Conservation (phyloP, 2,113 vertebrate genomes). For the Cyrtonyx montezumae region DNA sequence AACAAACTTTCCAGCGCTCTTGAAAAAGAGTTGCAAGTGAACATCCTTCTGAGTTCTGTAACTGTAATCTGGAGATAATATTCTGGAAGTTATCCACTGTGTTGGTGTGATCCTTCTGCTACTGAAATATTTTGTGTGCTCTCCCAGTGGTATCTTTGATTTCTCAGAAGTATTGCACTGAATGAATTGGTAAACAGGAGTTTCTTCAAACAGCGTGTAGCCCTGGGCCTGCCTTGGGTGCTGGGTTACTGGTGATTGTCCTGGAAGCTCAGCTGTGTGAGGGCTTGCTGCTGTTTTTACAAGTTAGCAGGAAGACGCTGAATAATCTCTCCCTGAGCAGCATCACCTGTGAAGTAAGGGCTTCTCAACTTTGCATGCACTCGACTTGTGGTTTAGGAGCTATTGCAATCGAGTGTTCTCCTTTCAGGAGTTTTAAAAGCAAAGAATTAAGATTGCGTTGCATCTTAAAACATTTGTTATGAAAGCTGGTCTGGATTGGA, state of each 20-base stretch:
- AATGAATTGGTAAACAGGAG: background rate
- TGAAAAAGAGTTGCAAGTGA: constrained; percentile 13
- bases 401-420: background rate
- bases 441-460: background rate
- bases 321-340: background rate
- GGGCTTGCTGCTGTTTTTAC: background rate
- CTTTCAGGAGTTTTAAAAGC: background rate
- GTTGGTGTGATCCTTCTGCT: background rate
- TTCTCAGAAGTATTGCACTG: background rate
- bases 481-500: background rate
- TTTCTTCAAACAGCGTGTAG: background rate
- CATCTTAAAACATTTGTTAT: background rate
- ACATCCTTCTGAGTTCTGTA: background rate
- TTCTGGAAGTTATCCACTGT: background rate
- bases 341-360: background rate
- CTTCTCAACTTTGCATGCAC: background rate
- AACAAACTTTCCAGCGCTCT: constrained; percentile 15
- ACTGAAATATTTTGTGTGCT: background rate
- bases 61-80: background rate
- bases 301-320: background rate
- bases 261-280: background rate
- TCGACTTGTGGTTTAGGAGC: background rate
- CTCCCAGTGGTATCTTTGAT: background rate
- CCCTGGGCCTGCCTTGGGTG: background rate
- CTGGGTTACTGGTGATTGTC: background rate